These are phyloP conservation scores for Choloepus hoffmanni DNA, from an alignment of 2,113 vertebrate species.

Conservation along the genomic window DNA sequence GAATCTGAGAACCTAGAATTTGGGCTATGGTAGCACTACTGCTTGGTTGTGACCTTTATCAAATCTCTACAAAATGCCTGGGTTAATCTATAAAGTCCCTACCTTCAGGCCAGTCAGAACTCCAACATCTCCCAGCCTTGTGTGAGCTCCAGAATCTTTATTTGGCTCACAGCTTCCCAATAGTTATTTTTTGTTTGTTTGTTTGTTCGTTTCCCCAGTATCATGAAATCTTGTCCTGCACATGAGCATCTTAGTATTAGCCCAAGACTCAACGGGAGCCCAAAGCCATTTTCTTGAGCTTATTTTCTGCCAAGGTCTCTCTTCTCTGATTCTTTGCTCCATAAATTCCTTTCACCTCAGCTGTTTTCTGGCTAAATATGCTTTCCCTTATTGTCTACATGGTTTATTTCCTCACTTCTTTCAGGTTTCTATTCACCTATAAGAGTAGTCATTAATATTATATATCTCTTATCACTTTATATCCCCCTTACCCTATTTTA, in stretches of 20 bases:
- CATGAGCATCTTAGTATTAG: neutral
- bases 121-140: too few species aligned
- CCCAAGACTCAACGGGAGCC: neutral
- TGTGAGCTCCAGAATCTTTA: neutral
- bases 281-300: neutral
- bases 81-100: neutral
- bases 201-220: accelerated
- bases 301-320: neutral
- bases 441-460: neutral
- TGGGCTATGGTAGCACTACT: neutral
- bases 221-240: neutral
- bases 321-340: neutral
- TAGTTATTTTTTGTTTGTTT: neutral
- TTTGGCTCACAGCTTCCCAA: neutral
- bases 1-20: neutral
- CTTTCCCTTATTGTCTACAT: neutral
- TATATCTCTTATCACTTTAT: neutral
- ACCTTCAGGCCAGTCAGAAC: neutral
- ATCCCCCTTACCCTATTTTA: neutral
- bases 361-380: neutral
- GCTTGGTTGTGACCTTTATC: neutral
- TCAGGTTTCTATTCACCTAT: neutral
- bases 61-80: neutral
- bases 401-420: neutral
- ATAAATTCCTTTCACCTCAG: neutral